phyloP scores from a whole-genome alignment of 2,797 vertebrate species.

The Alauda arvensis region DNA sequence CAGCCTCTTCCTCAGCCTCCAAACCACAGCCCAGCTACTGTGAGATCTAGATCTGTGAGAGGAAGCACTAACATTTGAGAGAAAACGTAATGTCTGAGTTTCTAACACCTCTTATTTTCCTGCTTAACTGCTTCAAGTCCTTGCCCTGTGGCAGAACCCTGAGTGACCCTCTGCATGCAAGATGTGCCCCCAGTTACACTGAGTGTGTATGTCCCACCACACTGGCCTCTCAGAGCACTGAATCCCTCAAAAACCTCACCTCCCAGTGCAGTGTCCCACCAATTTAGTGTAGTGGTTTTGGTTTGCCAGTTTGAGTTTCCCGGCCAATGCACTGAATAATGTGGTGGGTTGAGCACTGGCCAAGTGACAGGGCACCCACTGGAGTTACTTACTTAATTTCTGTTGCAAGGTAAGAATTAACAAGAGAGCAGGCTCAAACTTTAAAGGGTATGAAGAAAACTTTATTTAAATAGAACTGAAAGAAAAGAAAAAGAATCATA shows the following conservation, averaged over 20 bases:
- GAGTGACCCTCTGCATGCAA: not conserved
- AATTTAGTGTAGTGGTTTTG: not conserved
- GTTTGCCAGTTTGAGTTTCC: not conserved
- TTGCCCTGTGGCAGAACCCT: not conserved
- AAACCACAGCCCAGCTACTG: not conserved
- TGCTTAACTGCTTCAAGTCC: not conserved
- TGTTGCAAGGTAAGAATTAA: not conserved
- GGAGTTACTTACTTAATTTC: not conserved
- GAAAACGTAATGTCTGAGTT: not conserved
- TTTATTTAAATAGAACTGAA: not conserved
- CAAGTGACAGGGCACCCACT: not conserved
- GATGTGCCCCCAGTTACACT: not conserved
- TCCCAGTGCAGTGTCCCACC: not conserved
- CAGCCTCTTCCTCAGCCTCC: not conserved
- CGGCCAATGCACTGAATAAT: not conserved
- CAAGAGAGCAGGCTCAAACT: not conserved
- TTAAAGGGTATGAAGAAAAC: not conserved
- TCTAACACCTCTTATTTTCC: not conserved
- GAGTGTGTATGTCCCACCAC: accelerated
- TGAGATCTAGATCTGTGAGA: not conserved
- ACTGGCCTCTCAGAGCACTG: not conserved
- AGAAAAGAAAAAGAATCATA: not conserved
- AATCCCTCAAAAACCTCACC: not conserved
- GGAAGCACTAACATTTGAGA: not conserved
- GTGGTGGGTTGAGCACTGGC: not conserved